Conservation (phyloP, 2,888 invertebrate species). For the Herminia tarsipennalis region DNA sequence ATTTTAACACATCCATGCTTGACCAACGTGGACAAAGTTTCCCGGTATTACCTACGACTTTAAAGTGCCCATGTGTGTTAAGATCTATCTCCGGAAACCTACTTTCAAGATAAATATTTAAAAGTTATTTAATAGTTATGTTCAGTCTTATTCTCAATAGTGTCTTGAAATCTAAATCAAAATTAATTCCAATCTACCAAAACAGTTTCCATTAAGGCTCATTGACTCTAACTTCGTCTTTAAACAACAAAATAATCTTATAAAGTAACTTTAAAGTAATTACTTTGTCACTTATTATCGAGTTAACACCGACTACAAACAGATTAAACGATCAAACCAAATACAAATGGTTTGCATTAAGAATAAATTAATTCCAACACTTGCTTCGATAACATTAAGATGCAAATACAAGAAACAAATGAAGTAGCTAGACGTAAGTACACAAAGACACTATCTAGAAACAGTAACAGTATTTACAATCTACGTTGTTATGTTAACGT, state of each 20-base stretch:
- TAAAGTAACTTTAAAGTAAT: neutral
- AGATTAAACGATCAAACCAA: slow-evolving; percentile 7
- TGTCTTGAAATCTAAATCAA: neutral
- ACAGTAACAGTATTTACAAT: slow-evolving; percentile 60
- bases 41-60: too few relatives aligned
- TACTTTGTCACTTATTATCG: neutral
- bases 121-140: neutral
- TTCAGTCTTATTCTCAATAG: neutral
- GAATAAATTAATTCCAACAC: slow-evolving; percentile 18
- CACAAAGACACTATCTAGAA: slow-evolving; percentile 53
- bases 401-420: slow-evolving; percentile 44
- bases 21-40: slow-evolving; percentile 1
- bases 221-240: too few relatives aligned
- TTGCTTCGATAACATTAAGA: slow-evolving; percentile 31
- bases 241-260: neutral
- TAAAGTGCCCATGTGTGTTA: too few relatives aligned
- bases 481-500: slow-evolving; percentile 59
- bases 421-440: slow-evolving; percentile 47
- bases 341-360: neutral
- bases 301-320: slow-evolving; percentile 2
- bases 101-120: neutral
- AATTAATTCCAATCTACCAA: neutral
- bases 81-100: too few relatives aligned
- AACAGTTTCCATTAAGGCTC: neutral
- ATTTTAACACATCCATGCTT: neutral